Conservation (phyloP, 2,113 vertebrate genomes). For the Malurus alboscapulatus region DNA sequence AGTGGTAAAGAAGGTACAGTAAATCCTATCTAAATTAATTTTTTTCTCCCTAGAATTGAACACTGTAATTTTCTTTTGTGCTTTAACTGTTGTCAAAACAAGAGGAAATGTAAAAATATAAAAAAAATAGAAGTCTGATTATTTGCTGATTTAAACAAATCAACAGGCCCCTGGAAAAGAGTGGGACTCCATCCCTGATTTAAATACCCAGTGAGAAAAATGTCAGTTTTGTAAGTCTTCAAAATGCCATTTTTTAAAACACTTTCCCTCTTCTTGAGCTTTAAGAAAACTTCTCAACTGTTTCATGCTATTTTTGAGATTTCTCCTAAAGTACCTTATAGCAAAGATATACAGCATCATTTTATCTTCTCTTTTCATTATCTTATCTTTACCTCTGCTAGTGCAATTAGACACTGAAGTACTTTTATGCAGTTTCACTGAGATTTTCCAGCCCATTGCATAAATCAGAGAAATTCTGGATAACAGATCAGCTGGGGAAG, state of each 20-base stretch:
- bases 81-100: background rate
- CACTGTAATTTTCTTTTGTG: background rate
- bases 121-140: background rate
- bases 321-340: background rate
- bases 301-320: background rate
- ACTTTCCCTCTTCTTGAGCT: background rate
- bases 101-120: background rate
- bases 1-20: background rate
- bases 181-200: background rate
- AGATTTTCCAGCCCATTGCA: background rate
- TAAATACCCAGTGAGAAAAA: background rate
- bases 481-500: background rate
- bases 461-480: background rate
- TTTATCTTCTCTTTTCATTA: background rate
- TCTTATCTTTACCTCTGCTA: background rate
- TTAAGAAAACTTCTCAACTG: background rate
- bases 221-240: background rate
- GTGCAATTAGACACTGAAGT: background rate
- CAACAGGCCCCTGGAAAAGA: background rate
- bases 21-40: background rate
- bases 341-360: background rate
- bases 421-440: background rate
- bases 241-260: background rate
- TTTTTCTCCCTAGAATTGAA: background rate
- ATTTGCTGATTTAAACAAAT: background rate